Evolutionary conservation across 1,140 invertebrate species (phyloP).

Genomic region (Diploscapter pachys): DNA sequence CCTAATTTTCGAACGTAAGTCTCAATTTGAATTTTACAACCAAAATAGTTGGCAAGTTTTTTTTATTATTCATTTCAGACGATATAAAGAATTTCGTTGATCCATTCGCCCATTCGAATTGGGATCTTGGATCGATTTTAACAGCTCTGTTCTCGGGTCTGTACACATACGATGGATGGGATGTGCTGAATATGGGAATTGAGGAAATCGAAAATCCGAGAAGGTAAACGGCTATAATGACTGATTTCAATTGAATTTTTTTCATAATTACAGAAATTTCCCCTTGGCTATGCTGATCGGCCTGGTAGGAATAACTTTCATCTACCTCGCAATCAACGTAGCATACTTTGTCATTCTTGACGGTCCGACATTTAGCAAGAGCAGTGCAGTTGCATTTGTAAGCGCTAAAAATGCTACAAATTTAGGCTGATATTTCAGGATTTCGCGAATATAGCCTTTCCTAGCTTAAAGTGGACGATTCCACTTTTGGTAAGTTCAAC

Average conservation of each 20-base stretch:
- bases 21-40: not conserved
- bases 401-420: not conserved
- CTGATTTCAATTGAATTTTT: not conserved
- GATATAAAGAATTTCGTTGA: constrained; percentile 24
- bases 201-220: constrained; percentile 50
- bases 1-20: constrained; percentile 39
- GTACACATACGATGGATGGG: constrained; percentile 50
- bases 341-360: constrained; percentile 46
- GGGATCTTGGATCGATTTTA: constrained; percentile 44
- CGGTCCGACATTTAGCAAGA: constrained; percentile 32
- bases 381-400: constrained; percentile 44
- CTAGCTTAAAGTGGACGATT: constrained; percentile 7
- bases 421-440: constrained; percentile 8
- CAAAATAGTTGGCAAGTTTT: constrained; percentile 10
- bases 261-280: constrained; percentile 37
- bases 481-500: constrained; percentile 25
- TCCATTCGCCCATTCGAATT: constrained; percentile 4
- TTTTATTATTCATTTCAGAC: constrained; percentile 30
- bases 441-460: constrained; percentile 22
- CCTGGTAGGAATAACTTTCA: constrained; percentile 37
- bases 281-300: constrained; percentile 46
- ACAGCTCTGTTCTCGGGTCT: constrained; percentile 45
- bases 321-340: constrained; percentile 49
- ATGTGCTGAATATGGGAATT: constrained; percentile 48
- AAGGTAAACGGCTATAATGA: constrained; percentile 18